phyloP scores from a whole-genome alignment of 2,113 vertebrate species.

The Choloepus hoffmanni region DNA sequence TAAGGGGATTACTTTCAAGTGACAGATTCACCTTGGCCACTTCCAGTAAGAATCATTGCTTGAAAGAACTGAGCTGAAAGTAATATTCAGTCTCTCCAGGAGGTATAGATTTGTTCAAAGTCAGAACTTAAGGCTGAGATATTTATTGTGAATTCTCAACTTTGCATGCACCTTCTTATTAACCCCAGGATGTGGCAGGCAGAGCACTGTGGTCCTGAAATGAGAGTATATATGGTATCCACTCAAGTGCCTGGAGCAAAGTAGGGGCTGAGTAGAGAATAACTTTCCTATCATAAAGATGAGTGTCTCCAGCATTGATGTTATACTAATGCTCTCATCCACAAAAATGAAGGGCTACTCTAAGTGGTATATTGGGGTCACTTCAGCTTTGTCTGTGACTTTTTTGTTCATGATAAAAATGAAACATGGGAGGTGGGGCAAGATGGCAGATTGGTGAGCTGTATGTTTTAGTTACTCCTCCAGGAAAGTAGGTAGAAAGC shows the following conservation, averaged over 20 bases:
- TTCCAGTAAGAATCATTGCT: neutral
- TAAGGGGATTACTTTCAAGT: neutral
- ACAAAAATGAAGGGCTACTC: neutral
- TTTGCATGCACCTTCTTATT: neutral
- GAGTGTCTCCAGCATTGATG: neutral
- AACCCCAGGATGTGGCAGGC: no score
- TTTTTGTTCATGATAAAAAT: neutral
- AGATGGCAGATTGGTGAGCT: no score
- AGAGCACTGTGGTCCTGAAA: no score
- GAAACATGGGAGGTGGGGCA: neutral
- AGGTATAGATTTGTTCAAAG: neutral
- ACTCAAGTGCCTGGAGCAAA: no score
- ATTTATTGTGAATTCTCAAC: neutral
- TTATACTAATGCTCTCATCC: neutral
- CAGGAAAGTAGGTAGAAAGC: no score
- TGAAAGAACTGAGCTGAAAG: neutral
- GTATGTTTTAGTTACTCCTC: no score
- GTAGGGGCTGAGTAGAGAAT: neutral
- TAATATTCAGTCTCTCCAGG: neutral
- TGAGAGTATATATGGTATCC: accelerated
- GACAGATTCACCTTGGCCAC: neutral
- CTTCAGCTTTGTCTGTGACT: neutral
- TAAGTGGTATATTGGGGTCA: neutral
- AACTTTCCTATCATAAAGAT: neutral
- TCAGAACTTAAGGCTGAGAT: neutral